These are phyloP conservation scores for Channa striata DNA, from an alignment of 2,797 vertebrate genomes.

Conservation along the genomic window DNA sequence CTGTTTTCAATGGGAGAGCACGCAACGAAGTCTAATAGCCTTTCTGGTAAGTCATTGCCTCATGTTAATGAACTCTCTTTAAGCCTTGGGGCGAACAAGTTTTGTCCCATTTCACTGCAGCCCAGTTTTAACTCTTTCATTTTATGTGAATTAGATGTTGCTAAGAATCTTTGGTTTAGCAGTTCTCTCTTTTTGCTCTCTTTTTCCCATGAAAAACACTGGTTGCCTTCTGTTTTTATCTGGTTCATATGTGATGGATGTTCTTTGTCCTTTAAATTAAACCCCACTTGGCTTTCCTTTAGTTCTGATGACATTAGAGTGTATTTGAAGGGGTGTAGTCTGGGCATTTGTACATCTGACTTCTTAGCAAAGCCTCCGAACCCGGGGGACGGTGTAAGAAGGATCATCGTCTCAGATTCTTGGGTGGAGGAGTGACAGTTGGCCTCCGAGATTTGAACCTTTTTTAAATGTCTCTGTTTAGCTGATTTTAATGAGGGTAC, in stretches of 20 bases:
- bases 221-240: constrained; percentile 65
- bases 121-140: constrained; percentile 71
- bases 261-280: constrained; percentile 80
- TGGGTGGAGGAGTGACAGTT: constrained; percentile 73
- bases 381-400: constrained; percentile 76
- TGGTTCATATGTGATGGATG: constrained; percentile 66
- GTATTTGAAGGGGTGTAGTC: constrained; percentile 74
- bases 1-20: constrained; percentile 98
- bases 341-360: constrained; percentile 77
- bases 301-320: constrained; percentile 77
- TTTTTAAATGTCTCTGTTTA: constrained; percentile 85
- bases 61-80: constrained; percentile 77
- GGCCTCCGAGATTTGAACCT: constrained; percentile 78
- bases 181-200: constrained; percentile 51
- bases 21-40: constrained; percentile 89
- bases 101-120: constrained; percentile 77
- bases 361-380: constrained; percentile 77
- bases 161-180: constrained; percentile 62
- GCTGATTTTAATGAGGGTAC: constrained; percentile 81
- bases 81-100: constrained; percentile 74
- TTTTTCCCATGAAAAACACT: constrained; percentile 73
- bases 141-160: constrained; percentile 71
- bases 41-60: constrained; percentile 92
- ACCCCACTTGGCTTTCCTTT: constrained; percentile 79
- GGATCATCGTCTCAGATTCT: constrained; percentile 78